Base-by-base conservation (phyloP, 2,113 vertebrate genomes). In the Nematolebias whitei region DNA sequence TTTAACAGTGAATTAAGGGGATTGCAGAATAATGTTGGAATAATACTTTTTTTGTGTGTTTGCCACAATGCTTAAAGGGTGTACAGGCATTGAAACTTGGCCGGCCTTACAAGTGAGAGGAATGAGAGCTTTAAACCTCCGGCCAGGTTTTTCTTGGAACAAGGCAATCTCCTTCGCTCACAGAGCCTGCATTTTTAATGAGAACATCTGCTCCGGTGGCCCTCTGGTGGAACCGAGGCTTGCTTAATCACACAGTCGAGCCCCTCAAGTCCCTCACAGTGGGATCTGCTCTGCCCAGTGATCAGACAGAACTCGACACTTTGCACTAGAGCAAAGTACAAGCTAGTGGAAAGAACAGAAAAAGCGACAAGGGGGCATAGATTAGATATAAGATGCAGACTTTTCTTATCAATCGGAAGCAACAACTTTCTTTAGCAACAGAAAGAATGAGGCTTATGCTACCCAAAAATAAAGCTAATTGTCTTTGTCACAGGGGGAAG, bases 151-250 rank as follows among this genome's bases (percentile, higher is more conserved):
- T 89, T 83, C 81, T 85, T 87, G 80, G 81, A 89, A 87, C 75
- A 91, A 89, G 80, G 93, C 91, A 88, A 87, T 90, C 86, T 88
- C 85, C 85, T 86, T 89, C 88, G 87, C 83, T 92, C 86, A 83
- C 83, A 82, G 80, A 84, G 83, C 89, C 1, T 95, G 87, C 93
- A 96, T 96, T 92, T 96, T 96, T 96, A 93, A 95, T 96, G 90
- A 95, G 84, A 86, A 87, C 93, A 94, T 94, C 95, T 96, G 91
- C 91, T 91, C 82, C 26, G 75, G 78, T 84, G 79, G 84, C 84
- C 79, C 83, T 85, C 82, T 83, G 83, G 88, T 90, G 83, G 87
- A 90, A 78, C 71, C 82, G 40, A 81, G 82, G 79, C 66, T 65
- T 87, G 80, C 80, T 89, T 89, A 92, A 93, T 93, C 91, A 92